A percentile compares a stretch with the other conserved stretches of the same genome.
Conservation (phyloP, 2,888 invertebrate species). For the Chrysopilus asiliformis region DNA sequence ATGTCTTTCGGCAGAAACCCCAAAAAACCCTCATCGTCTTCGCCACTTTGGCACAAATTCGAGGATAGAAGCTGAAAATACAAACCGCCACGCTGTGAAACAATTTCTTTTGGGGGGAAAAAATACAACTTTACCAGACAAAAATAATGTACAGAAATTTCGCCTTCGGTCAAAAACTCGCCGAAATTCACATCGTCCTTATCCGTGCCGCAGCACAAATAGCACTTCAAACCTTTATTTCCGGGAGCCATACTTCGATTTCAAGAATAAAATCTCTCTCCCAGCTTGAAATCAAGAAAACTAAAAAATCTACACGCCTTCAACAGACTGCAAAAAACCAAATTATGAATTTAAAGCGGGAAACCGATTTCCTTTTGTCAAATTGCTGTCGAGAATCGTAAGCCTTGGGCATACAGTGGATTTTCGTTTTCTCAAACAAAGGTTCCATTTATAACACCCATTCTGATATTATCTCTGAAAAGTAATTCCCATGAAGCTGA, state of each 20-base stretch:
- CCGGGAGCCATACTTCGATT: background rate
- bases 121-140: slow-evolving; percentile 44
- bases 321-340: background rate
- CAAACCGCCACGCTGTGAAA: slow-evolving; percentile 2
- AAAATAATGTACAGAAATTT: slow-evolving; percentile 55
- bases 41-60: slow-evolving; percentile 52
- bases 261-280: no score
- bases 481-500: no score
- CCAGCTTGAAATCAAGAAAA: background rate
- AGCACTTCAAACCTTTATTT: slow-evolving; percentile 28
- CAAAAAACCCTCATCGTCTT: slow-evolving; percentile 53
- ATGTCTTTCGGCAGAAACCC: slow-evolving; percentile 63
- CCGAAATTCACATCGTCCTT: slow-evolving; percentile 44
- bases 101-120: background rate
- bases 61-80: slow-evolving; percentile 52
- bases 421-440: no score
- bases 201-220: slow-evolving; percentile 40
- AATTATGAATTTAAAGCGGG: slow-evolving; percentile 3
- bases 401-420: no score
- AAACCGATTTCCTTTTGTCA: no score
- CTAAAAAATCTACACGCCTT: background rate
- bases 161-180: slow-evolving; percentile 41
- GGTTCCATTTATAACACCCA: no score
- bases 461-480: no score
- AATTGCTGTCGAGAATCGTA: no score